Base-by-base conservation (phyloP, 2,797 vertebrate species). In the Coilia nasus region DNA sequence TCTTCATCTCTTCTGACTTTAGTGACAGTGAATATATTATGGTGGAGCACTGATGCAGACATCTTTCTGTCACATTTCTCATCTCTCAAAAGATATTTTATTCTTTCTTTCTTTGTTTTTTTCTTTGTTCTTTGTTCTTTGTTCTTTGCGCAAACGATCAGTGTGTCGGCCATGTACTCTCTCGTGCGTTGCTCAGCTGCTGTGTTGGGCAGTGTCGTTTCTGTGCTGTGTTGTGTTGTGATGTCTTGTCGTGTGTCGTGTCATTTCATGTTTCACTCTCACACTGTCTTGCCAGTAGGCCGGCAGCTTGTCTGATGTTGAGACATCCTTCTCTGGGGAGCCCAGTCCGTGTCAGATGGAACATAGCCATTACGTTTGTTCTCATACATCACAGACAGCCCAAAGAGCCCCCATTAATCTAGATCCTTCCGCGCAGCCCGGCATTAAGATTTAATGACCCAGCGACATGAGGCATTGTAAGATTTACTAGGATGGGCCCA, bases 371-470 rank as follows among this genome's bases (percentile, higher is more conserved):
- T 60, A 81, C 46, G 31, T 83, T 83, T 88, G 59, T 83, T 85
- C 80, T 87, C 82, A 50, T 88, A 50, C 82, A 85, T 89, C 85
- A 86, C 25, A 54, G 50, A 54, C 2, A 54, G 50, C 3, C 50
- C 50, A 54, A 54, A 54, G 50, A 54, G 1, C 50, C 50, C 85
- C 86, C 28, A 87, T 89, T 88, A 88, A 88, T 88, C 88, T 59
- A 86, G 83, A 86, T 86, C 80, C 41, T 64, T 87, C 47, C 82
- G 78, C 56, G 64, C 54, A 60, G 82, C 28, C 23, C n/a, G 47
- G 28, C 60, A 86, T 89, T 87, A 89, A 88, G 56, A 82, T 90
- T 89, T 87, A 87, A 87, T 89, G 84, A 85, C 85, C 50, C 82
- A 88, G 80, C 87, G 60, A 88, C 89, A 85, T 85, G 71, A 78